A percentile compares a stretch with the other conserved stretches of the same genome.
Evolutionary conservation across 2,113 vertebrate genomes (phyloP).

Genomic region (Sinocyclocheilus anophthalmus): DNA sequence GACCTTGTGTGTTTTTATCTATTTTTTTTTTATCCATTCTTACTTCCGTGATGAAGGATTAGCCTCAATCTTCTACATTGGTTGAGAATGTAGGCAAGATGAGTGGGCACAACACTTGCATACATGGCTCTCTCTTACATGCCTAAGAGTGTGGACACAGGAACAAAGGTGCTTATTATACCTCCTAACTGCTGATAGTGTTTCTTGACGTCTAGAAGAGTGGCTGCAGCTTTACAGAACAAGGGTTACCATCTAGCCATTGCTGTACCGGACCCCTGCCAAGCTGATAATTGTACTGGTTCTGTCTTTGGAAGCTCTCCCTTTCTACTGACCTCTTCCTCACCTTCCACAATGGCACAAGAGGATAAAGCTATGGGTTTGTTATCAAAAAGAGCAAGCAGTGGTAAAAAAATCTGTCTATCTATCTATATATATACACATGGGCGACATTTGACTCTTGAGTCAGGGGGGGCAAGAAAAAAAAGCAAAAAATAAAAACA

Average conservation of each 20-base stretch:
- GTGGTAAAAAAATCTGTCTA: no score
- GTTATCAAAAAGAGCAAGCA: background rate
- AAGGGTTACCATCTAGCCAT: background rate
- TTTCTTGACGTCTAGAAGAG: background rate
- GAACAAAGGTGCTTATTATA: background rate
- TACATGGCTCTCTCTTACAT: background rate
- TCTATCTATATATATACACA: no score
- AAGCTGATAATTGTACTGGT: background rate
- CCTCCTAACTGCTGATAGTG: background rate
- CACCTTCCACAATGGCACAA: background rate
- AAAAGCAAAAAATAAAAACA: no score
- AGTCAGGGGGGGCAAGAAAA: no score
- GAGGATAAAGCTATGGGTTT: background rate
- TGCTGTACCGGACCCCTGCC: background rate
- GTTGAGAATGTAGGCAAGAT: background rate
- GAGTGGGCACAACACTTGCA: background rate
- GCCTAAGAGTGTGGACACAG: background rate
- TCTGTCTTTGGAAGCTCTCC: background rate
- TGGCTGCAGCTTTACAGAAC: background rate
- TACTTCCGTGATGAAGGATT: background rate
- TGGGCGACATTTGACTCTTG: no score
- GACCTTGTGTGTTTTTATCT: background rate
- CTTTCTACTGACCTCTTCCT: background rate
- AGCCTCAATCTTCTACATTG: background rate
- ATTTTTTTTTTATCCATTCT: background rate